Base-by-base conservation (phyloP, 2,113 vertebrate species). In the Hassar affinis region DNA sequence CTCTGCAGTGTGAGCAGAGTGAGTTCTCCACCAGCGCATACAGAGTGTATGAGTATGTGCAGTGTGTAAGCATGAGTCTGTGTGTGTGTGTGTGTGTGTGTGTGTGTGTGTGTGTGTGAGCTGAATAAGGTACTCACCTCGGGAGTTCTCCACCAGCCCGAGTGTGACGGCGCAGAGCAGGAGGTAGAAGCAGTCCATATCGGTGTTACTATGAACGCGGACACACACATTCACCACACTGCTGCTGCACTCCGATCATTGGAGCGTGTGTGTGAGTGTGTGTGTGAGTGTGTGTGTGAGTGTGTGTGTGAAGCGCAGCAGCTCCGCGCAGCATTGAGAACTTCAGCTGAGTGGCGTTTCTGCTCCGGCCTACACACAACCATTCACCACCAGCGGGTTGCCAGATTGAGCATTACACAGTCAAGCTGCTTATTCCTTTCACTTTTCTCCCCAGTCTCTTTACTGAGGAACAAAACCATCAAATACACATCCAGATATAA, bases 221-320 rank as follows among this genome's bases (percentile, higher is more conserved):
- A 79, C 57, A 64, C 38, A 49, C 78, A 64, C 78, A 30, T 2
- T 64, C 76, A 78, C 7, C 75, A 57, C 76, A n/a, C 54, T 42
- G 76, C 77, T 61, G 33, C 35, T 7, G 22, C 3, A 4, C 33
- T 61, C 56, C 56, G 56, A 59, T 45, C 77, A 79, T 59, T 33
- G 49, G 27, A 9, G 15, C 27, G 42, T 27, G 42, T 47, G 42
- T n/a, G 38, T 14, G 38, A 7, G 38, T 14, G 68, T 14, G 38
- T 6, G 68, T n/a, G 38, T n/a, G 68, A 14, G 38, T 49, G 69
- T 27, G 42, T 6, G 71, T 20, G 47, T 27, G 69, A 27, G 42
- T 49, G 69, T 72, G 22, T 42, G 66, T 69, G n/a, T n/a, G 38
- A 42, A 42, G 38, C 38, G 38, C 38, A 42, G 38, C 38, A 6